Base-by-base conservation (phyloP, 2,797 vertebrate genomes). In the Salmo trutta region DNA sequence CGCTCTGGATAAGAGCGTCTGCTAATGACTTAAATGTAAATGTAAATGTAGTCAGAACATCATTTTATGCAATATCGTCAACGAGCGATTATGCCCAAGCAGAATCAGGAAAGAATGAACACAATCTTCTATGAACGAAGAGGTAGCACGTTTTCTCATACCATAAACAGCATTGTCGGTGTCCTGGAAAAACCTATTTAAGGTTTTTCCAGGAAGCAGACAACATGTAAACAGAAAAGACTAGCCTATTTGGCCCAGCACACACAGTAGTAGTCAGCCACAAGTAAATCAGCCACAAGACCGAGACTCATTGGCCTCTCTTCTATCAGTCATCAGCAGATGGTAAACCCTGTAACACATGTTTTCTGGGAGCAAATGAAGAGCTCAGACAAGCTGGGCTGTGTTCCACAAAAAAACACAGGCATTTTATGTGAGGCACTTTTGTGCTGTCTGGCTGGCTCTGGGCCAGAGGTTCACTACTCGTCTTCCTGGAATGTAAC, bases 331-430 rank as follows among this genome's bases (percentile, higher is more conserved):
- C 21, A 24, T 3, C 59, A 24, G 21, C 16, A 64, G 59, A 62
- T 8, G 7, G 59, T 21, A 24, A n/a, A n/a, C 15, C 8, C 31
- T 14, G 0, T 5, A 68, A 33, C 29, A 31, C 66, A 7, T 27
- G 15, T 33, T 31, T 31, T 5, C 29, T 33, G 27, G 65, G 29
- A 67, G 65, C 27, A 29, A 17, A 33, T 16, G 29, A 68, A 31
- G 31, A 6, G 29, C 31, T 64, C 69, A 74, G 73, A 27, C 33
- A 54, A 47, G 79, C 73, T 73, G 67, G n/a, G 24, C 62, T 77
- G 77, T 77, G 72, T 71, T 5, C 21, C 29, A 33, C 31, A 31
- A 24, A 24, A 24, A 24, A 24, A 15, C 41, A 47, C 47, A 27
- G 66, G 5, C 27, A 21, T 17, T 16, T n/a, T 73, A 8, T 64